These are phyloP conservation scores for Agrochola lychnidis DNA, from an alignment of 2,888 invertebrate genomes.

Conservation along the genomic window DNA sequence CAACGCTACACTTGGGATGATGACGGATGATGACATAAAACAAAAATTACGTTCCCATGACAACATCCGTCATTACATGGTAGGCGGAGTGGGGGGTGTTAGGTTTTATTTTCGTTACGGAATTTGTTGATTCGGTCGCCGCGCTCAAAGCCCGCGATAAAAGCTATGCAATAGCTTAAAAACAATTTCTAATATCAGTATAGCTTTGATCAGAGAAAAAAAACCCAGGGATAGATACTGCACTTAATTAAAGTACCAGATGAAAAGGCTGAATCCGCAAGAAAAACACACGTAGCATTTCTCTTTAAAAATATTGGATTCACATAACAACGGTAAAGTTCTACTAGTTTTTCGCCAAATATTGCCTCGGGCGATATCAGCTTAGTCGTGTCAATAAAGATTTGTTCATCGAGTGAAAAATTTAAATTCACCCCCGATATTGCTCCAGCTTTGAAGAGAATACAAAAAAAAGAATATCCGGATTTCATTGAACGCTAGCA, in stretches of 20 bases:
- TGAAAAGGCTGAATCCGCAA: conserved; percentile 25
- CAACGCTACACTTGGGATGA: no score
- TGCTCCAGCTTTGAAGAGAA: conserved; percentile 68
- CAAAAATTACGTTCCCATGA: no score
- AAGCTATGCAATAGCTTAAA: no score
- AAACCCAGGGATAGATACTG: not conserved
- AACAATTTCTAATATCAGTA: not conserved
- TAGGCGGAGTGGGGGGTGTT: no score
- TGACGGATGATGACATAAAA: no score
- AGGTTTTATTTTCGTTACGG: no score
- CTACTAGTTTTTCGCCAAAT: conserved; percentile 49
- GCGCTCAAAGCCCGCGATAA: no score
- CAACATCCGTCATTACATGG: no score
- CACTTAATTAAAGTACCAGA: conserved; percentile 10
- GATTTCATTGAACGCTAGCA: conserved; percentile 66
- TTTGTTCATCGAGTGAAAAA: conserved; percentile 78
- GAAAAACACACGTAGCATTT: conserved; percentile 22
- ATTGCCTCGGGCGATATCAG: conserved; percentile 60
- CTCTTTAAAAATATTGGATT: conserved; percentile 73
- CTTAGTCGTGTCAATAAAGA: conserved; percentile 75
- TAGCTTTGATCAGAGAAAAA: not conserved
- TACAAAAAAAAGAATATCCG: conserved; percentile 69
- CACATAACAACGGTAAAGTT: conserved; percentile 57
- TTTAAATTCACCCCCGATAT: conserved; percentile 75
- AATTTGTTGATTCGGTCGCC: no score